Conservation (phyloP, 1,140 invertebrate genomes). For the Penaeus vannamei region DNA sequence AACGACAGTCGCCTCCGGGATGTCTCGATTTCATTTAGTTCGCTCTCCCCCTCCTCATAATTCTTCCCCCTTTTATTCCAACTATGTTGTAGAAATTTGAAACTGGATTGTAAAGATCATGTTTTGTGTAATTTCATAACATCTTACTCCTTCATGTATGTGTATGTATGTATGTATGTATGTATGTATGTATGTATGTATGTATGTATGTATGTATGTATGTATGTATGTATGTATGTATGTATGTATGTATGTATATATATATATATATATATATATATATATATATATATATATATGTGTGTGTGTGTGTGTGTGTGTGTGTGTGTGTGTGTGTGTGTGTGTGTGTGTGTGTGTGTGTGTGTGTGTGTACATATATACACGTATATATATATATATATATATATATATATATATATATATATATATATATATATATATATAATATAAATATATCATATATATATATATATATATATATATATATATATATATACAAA, state of each 20-base stretch:
- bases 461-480: constrained; percentile 1
- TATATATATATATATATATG: background rate
- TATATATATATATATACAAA: constrained; percentile 19
- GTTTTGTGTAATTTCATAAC: too few relatives aligned
- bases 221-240: background rate
- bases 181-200: background rate
- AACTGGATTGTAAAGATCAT: too few relatives aligned
- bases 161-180: background rate
- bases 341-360: background rate
- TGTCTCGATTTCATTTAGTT: too few relatives aligned
- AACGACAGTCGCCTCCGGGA: too few relatives aligned
- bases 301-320: background rate
- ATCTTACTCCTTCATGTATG: background rate
- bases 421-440: constrained; percentile 2
- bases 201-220: background rate
- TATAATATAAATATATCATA: too few relatives aligned
- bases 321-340: background rate
- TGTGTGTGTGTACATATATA: background rate
- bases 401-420: constrained; percentile 9
- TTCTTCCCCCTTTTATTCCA: too few relatives aligned
- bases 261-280: background rate
- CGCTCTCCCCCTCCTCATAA: too few relatives aligned
- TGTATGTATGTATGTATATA: background rate
- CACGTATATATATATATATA: constrained; percentile 17
- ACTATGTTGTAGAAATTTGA: too few relatives aligned